A percentile compares a stretch with the other conserved stretches of the same genome.
These are phyloP conservation scores for Morpho deidamia DNA, from an alignment of 2,888 invertebrate genomes.

Conservation along the genomic window DNA sequence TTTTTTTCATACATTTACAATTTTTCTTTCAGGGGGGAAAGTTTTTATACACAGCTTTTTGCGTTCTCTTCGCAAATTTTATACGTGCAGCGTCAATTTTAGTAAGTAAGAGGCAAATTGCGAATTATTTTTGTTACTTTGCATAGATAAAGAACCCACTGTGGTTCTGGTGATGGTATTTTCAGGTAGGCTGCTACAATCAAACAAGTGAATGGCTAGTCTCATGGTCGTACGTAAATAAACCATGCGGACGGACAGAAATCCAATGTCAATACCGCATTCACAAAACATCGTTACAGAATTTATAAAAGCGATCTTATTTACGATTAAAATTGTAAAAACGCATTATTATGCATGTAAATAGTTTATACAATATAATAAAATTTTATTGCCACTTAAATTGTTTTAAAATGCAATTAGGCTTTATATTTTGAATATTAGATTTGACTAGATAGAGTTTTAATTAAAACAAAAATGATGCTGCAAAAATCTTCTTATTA, in stretches of 20 bases:
- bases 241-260: slow-evolving; percentile 40
- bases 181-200: slow-evolving; percentile 37
- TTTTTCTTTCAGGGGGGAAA: not conserved
- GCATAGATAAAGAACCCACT: not conserved
- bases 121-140: slow-evolving; percentile 16
- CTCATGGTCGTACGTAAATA: slow-evolving; percentile 67
- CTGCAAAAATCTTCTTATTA: no score
- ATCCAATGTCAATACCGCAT: slow-evolving; percentile 56
- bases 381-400: no score
- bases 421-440: no score
- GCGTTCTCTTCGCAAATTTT: not conserved
- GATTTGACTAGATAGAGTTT: no score
- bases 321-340: not conserved
- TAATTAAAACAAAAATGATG: no score
- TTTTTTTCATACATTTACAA: not conserved
- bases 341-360: no score
- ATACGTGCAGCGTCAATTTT: not conserved
- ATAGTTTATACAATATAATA: no score
- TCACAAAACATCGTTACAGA: slow-evolving; percentile 2
- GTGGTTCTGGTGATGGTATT: slow-evolving; percentile 34
- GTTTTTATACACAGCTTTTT: not conserved
- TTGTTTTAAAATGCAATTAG: no score
- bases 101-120: not conserved
- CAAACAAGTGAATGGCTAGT: slow-evolving; percentile 47
- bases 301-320: not conserved